Evolutionary conservation across 2,113 vertebrate species (phyloP).

Genomic region (Vireo altiloquus): DNA sequence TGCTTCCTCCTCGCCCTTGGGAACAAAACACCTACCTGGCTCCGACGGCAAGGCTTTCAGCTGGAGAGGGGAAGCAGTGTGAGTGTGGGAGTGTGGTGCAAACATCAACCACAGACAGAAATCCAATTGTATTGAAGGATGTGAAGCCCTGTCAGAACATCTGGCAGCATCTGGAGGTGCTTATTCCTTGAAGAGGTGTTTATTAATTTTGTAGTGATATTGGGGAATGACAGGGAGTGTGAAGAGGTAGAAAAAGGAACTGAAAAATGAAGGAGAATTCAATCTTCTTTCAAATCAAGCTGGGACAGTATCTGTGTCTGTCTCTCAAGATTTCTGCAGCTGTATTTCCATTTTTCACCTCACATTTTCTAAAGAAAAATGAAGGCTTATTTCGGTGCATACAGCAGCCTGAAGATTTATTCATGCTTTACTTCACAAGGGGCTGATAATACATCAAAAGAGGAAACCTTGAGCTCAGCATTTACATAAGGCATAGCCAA

Average conservation of each 20-base stretch:
- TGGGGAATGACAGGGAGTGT: neutral
- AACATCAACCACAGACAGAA: neutral
- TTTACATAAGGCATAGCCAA: neutral
- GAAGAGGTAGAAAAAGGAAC: neutral
- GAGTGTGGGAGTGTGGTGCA: neutral
- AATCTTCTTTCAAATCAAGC: neutral
- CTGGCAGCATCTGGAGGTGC: neutral
- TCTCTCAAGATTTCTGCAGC: neutral
- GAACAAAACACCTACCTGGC: neutral
- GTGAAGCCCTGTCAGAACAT: neutral
- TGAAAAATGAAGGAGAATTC: neutral
- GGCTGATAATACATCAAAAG: neutral
- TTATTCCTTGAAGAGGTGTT: neutral
- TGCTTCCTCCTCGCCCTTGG: neutral
- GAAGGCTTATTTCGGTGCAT: neutral
- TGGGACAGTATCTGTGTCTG: neutral
- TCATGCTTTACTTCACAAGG: neutral
- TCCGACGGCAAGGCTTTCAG: neutral
- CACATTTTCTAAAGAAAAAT: neutral
- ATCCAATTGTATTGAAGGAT: neutral
- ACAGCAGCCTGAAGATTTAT: neutral
- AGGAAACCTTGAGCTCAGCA: neutral
- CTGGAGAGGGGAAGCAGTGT: neutral
- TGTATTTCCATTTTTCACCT: neutral
- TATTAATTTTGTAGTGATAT: neutral